phyloP scores from a whole-genome alignment of 1,140 invertebrate genomes.

The Drosophila eugracilis region DNA sequence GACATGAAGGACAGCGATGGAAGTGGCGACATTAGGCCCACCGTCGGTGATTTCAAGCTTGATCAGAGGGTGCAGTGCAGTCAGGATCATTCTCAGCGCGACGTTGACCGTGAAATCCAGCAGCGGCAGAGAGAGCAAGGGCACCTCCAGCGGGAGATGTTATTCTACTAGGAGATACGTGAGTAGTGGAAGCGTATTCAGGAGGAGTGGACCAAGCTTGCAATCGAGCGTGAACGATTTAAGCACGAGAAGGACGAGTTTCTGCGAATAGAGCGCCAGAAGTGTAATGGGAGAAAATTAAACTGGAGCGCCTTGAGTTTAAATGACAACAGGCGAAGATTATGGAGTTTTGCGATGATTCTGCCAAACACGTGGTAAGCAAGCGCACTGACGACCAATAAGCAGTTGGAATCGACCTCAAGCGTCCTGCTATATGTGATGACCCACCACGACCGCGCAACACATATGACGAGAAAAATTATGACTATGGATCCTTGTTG shows the following conservation, averaged over 20 bases:
- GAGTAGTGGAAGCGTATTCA: constrained; percentile 91
- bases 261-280: constrained; percentile 91
- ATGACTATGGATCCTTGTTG: constrained; percentile 71
- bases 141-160: constrained; percentile 77
- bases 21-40: constrained; percentile 22
- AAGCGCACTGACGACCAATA: constrained; percentile 84
- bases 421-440: constrained; percentile 85
- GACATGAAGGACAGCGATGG: constrained; percentile 56
- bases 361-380: constrained; percentile 82
- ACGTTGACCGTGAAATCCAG: constrained; percentile 75
- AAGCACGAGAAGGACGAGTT: constrained; percentile 93
- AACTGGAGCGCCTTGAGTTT: constrained; percentile 92
- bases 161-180: constrained; percentile 85
- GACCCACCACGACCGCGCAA: constrained; percentile 83
- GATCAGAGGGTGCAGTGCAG: constrained; percentile 26
- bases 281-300: constrained; percentile 93
- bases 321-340: constrained; percentile 90
- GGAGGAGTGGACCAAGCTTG: no score
- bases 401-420: constrained; percentile 82
- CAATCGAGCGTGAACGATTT: constrained; percentile 90
- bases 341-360: constrained; percentile 84
- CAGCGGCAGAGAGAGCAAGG: constrained; percentile 73
- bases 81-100: constrained; percentile 52
- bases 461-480: constrained; percentile 79
- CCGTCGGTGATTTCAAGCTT: constrained; percentile 43